These are phyloP conservation scores for Periophthalmus modestus DNA, from an alignment of 2,113 vertebrate species.

Conservation along the genomic window DNA sequence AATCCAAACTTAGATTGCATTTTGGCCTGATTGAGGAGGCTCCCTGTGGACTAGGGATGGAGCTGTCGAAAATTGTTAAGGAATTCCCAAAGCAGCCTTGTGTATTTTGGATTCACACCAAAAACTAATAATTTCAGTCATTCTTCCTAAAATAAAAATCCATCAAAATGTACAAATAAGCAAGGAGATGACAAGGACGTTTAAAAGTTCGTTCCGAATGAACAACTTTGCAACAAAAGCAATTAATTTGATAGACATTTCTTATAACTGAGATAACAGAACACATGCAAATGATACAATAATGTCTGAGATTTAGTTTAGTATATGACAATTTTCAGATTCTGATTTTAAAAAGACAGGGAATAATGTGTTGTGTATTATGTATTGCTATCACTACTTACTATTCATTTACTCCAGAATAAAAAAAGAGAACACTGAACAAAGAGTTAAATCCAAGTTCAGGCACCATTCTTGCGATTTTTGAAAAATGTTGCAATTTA, in stretches of 20 bases:
- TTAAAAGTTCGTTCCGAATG: neutral
- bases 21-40: neutral
- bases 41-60: neutral
- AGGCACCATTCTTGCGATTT: too few species aligned
- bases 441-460: too few species aligned
- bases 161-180: neutral
- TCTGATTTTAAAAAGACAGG: too few species aligned
- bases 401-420: too few species aligned
- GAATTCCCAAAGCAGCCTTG: conserved; percentile 13
- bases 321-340: too few species aligned
- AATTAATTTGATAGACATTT: neutral
- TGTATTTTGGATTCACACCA: neutral
- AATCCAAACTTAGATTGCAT: neutral
- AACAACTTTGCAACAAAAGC: neutral
- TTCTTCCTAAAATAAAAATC: neutral
- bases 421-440: too few species aligned
- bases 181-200: neutral
- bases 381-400: too few species aligned
- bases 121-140: neutral
- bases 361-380: too few species aligned
- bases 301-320: too few species aligned
- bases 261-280: too few species aligned
- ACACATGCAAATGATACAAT: too few species aligned
- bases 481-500: too few species aligned
- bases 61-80: neutral